A percentile compares a stretch with the other conserved stretches of the same genome.
These are phyloP conservation scores for Scaptomyza pallida DNA, from an alignment of 1,140 invertebrate genomes.

Conservation along the genomic window DNA sequence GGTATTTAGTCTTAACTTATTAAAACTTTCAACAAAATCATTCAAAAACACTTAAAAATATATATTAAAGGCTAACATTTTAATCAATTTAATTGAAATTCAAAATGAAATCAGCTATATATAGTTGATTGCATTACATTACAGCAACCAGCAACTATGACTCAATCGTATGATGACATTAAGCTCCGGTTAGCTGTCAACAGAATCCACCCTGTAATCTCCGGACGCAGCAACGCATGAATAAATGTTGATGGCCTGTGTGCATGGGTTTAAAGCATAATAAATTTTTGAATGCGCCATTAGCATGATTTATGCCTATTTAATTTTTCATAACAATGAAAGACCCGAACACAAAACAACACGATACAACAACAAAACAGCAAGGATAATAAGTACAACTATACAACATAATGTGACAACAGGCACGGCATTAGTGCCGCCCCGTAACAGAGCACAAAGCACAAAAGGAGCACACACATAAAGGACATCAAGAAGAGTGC, in stretches of 20 bases:
- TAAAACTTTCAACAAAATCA: not conserved
- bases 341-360: conserved; percentile 1
- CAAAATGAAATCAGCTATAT: conserved; percentile 45
- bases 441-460: conserved; percentile 34
- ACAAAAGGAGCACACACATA: conserved; percentile 44
- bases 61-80: conserved; percentile 39
- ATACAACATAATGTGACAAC: conserved; percentile 59
- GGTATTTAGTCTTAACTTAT: not conserved
- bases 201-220: conserved; percentile 39
- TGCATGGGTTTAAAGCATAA: conserved; percentile 75
- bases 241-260: conserved; percentile 53
- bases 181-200: conserved; percentile 22
- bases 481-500: conserved; percentile 65
- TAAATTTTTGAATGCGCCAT: conserved; percentile 82
- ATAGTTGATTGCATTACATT: not conserved
- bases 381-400: conserved; percentile 44
- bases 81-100: conserved; percentile 78
- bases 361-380: conserved; percentile 19
- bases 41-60: conserved; percentile 16
- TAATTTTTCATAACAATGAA: conserved; percentile 82
- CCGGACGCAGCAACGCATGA: conserved; percentile 50
- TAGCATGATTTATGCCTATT: conserved; percentile 83
- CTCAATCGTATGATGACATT: conserved; percentile 23
- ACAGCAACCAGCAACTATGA: not conserved
- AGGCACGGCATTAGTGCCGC: conserved; percentile 59